Evolutionary conservation across 2,888 invertebrate genomes (phyloP), one percentile per base, ranked within the genome.

Genomic region (Craniophora ligustri): DNA sequence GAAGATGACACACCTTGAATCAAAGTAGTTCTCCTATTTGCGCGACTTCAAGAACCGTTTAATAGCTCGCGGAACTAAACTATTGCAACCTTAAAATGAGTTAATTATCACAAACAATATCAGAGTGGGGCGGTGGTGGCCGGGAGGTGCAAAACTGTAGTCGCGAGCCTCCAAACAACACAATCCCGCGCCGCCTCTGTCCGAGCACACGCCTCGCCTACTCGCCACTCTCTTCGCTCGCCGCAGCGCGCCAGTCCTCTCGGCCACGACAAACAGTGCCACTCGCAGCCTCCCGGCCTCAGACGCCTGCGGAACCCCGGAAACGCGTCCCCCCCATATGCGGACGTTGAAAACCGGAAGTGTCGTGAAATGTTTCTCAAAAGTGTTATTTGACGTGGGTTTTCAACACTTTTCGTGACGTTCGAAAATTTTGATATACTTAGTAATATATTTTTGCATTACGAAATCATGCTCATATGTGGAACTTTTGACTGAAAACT

Each of bases 341-440:
- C 83, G 79, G 78, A 81, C 78, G 78, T 70, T 72, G 67, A 79
- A 83, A 81, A 82, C 75, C 44, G 65, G 64, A 65, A 85, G 89
- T 90, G 89, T 68, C 81, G 85, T 88, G 88, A 85, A 81, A 90
- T 89, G 91, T 80, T 87, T 79, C 46, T 68, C 63, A 68, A 79
- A 78, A 85, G 90, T 91, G 89, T 79, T 85, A 80, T 86, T 86
- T 89, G 86, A 89, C 79, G 79, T 72, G 65, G 78, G 82, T 81
- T 78, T 80, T 57, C 55, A 67, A 41, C 62, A 66, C 68, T 74
- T 66, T 80, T 84, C 82, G 85, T 87, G 86, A 85, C 76, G 70
- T 61, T 71, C 59, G 56, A 72, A 54, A 73, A 67, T 60, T 57
- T 55, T 44, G 51, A 48, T 55, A 28, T 23, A 39, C 14, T 60